A percentile compares a stretch with the other conserved stretches of the same genome.
phyloP scores from a whole-genome alignment of 1,140 invertebrate genomes.

The Pogonus chalceus region DNA sequence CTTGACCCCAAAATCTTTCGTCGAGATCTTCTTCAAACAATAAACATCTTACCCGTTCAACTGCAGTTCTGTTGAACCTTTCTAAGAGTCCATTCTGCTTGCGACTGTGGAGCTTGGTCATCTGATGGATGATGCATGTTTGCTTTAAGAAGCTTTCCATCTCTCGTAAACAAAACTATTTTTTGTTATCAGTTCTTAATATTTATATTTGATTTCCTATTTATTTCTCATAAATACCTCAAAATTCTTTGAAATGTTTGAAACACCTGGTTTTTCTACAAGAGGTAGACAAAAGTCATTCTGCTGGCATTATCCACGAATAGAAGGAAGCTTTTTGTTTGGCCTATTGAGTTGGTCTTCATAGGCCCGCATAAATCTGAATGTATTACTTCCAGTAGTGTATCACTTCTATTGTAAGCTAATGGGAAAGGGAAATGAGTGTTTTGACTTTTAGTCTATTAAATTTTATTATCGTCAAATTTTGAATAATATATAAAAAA shows the following conservation, averaged over 20 bases:
- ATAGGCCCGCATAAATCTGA: conserved; percentile 34
- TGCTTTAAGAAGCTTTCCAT: conserved; percentile 15
- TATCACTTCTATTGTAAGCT: not conserved
- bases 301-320: conserved; percentile 32
- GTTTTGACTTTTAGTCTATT: conserved; percentile 7
- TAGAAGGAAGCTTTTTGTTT: conserved; percentile 31
- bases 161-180: too few relatives aligned
- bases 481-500: not conserved
- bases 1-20: conserved; percentile 34
- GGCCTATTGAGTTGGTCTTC: conserved; percentile 25
- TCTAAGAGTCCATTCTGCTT: conserved; percentile 37
- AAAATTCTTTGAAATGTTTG: conserved; percentile 23
- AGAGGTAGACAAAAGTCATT: conserved; percentile 27
- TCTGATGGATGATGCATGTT: conserved; percentile 16
- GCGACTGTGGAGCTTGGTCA: too few relatives aligned
- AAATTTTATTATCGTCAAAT: not conserved
- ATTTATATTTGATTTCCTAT: too few relatives aligned
- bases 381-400: conserved; percentile 24
- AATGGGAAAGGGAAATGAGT: not conserved
- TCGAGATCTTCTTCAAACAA: conserved; percentile 27
- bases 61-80: conserved; percentile 32
- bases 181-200: too few relatives aligned
- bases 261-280: conserved; percentile 23
- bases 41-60: conserved; percentile 31
- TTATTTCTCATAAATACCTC: conserved; percentile 25